Conservation (phyloP, 2,113 vertebrate species). For the Thunnus maccoyii region DNA sequence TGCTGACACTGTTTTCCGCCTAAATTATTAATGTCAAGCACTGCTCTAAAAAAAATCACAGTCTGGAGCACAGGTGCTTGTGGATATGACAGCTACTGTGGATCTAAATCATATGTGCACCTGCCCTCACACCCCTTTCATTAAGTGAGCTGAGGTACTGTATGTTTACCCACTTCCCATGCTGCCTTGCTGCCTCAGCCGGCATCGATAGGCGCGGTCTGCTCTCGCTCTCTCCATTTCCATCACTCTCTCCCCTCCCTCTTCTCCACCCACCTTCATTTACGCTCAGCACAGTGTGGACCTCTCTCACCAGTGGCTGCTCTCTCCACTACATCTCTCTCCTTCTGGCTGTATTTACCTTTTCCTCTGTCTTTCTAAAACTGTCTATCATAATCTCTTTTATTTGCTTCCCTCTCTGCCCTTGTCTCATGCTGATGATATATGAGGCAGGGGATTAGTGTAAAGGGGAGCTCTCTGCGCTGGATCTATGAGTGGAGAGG, state of each 20-base stretch:
- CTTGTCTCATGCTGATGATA: constrained; percentile 53
- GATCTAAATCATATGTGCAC: constrained; percentile 7
- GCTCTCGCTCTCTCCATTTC: constrained; percentile 63
- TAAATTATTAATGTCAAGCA: constrained; percentile 59
- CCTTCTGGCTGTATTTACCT: constrained; percentile 41
- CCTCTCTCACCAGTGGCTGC: constrained; percentile 61
- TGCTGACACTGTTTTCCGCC: constrained; percentile 5
- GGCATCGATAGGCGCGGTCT: constrained; percentile 76
- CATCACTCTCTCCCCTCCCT: constrained; percentile 67
- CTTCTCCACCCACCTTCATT: constrained; percentile 73
- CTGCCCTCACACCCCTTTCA: constrained; percentile 12
- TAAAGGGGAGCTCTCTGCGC: constrained; percentile 59
- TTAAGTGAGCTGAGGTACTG: constrained; percentile 31
- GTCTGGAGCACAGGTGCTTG: constrained; percentile 32
- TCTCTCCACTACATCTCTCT: constrained; percentile 45
- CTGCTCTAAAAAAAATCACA: neutral
- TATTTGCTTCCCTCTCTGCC: constrained; percentile 39
- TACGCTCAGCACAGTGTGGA: constrained; percentile 63
- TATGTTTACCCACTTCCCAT: constrained; percentile 52
- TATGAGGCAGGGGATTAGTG: constrained; percentile 46
- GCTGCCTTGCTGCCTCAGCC: constrained; percentile 56
- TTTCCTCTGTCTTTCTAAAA: constrained; percentile 37
- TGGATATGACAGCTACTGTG: neutral
- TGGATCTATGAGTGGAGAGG: constrained; percentile 56
- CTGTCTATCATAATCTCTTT: constrained; percentile 33